A percentile compares a stretch with the other conserved stretches of the same genome.
These are phyloP conservation scores for Clarias fuscus DNA, from an alignment of 2,797 vertebrate species.

Conservation along the genomic window DNA sequence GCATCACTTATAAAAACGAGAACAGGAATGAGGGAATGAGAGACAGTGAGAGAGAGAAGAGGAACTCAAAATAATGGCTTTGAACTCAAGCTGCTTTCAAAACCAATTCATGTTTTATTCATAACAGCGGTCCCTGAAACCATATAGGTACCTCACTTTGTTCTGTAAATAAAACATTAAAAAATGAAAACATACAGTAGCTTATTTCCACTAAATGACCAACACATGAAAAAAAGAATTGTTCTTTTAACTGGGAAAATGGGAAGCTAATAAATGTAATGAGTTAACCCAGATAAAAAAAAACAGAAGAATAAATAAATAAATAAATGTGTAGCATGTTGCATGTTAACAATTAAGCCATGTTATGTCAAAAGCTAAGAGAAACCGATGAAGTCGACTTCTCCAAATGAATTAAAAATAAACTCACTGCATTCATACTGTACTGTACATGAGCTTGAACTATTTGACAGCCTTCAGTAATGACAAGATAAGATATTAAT, in stretches of 20 bases:
- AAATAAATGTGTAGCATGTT: background rate
- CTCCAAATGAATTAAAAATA: background rate
- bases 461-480: background rate
- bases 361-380: background rate
- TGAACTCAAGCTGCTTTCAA: constrained; percentile 64
- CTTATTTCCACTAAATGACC: constrained; percentile 47
- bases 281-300: background rate
- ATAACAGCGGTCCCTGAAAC: constrained; percentile 59
- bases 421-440: background rate
- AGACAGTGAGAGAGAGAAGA: constrained; percentile 11
- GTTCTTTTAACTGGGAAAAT: background rate
- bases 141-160: constrained; percentile 72
- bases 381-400: background rate
- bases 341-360: background rate
- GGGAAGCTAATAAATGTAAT: background rate
- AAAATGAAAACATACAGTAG: constrained; percentile 47
- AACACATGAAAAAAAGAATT: constrained; percentile 21
- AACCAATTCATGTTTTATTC: constrained; percentile 69
- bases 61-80: constrained; percentile 57
- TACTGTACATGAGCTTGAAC: background rate
- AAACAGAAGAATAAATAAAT: background rate
- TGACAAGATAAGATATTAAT: background rate
- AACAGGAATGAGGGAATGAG: constrained; percentile 54
- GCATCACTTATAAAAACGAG: constrained; percentile 58
- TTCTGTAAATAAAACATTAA: constrained; percentile 76